Base-by-base conservation (phyloP, 30 jellyfish, hydroid and myxozoan genomes). In the Turritopsis dohrnii region DNA sequence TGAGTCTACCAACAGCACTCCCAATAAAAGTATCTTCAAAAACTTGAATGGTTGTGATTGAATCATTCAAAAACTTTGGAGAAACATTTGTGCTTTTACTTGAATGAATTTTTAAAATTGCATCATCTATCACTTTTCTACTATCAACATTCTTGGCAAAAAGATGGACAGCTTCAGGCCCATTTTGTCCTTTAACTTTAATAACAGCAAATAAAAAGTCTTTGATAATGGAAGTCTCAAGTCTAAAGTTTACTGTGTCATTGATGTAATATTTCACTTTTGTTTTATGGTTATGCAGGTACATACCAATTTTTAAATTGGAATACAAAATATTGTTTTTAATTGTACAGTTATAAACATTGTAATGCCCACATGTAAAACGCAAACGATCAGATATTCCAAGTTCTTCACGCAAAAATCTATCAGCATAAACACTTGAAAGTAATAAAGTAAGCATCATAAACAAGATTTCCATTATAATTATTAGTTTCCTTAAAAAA, bases 331-430 rank as follows among this genome's bases (percentile, higher is more conserved):
- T 26, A 17, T 53, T 53, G 31, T 29, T 71, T 65, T 0, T n/a
- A 9, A 82, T 73, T 65, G 85, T 25, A 29, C 89, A 82, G 85
- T 82, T 82, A 29, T 82, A 82, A 71, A 65, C 71, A 23, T 71
- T 54, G 76, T 82, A n/a, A 16, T 24, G 21, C 16, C 89, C 89
- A 71, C 89, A 65, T 17, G 89, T 82, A 25, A 82, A 82, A 18
- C 89, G 54, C 16, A 82, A 29, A 13, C 89, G 52, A 71, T 82
- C 89, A 65, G 89, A 52, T 28, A 41, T 24, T 4, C 89, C 89
- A 66, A 82, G 89, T 65, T 82, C 89, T 31, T 82, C 89, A 22
- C 89, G 60, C 29, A 21, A 21, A 71, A 65, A 82, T 29, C 89
- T 66, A 3, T 80, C 84, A n/a, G 31, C 79, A 53, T n/a, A 30